Base-by-base conservation (phyloP, 2,888 invertebrate genomes). In the Lithophane leautieri region DNA sequence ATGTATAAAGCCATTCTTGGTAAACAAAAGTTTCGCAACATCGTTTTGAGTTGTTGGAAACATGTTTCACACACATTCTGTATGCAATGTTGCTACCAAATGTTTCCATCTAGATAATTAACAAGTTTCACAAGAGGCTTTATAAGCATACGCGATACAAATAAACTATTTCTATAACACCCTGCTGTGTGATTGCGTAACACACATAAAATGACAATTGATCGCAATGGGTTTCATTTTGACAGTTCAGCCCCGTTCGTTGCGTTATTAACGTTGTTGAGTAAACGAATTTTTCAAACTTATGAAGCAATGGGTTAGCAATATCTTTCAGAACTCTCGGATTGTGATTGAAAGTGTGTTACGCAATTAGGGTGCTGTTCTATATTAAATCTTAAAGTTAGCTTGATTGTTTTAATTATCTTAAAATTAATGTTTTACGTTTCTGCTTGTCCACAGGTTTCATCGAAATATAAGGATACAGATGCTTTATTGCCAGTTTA, bases 401-500 rank as follows among this genome's bases (percentile, higher is more conserved):
- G 9, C 22, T 67, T 76, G 0, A 42, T 14, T 14, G 2, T 65
- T 16, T 44, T 47, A 25, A 40, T 52, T 34, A 56, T 54, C 28
- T 63, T 78, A 77, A 63, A 42, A 73, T 70, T 74, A 71, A 81
- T 76, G 25, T 50, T 1, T 34, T 25, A 12, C 47, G 70, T 71
- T 81, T 72, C 84, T 86, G 85, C 82, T 94, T 93, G 89, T 93
- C 84, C 87, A 66, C 95, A 95, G 95, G 91, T 94, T 91, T 88
- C 89, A 89, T 86, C 90, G 88, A 89, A 90, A 91, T 88, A 90
- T 89, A 92, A 91, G 90, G 91, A 93, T 92, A 91, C 94, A 94
- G 94, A 95, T 94, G 95, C 96, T 96, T 96, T 95, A 95, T 95
- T 94, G 96, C 95, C 95, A 94, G 91, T 95, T 95, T 94, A 93